Evolutionary conservation across 2,888 invertebrate genomes (phyloP).

Genomic region (Luffia ferchaultella): DNA sequence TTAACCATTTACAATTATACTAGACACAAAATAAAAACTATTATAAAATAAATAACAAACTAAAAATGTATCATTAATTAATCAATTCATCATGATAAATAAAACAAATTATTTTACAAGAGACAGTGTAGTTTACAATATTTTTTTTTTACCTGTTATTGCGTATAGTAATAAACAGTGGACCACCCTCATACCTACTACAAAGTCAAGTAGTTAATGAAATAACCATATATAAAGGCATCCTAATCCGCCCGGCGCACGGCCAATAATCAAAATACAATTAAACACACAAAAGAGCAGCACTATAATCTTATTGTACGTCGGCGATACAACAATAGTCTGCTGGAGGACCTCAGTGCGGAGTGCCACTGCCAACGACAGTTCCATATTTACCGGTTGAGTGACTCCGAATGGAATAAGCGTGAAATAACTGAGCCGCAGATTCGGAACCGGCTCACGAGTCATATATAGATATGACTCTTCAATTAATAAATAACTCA

Average conservation of each 20-base stretch:
- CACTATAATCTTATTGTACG: not conserved
- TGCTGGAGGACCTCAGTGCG: not conserved
- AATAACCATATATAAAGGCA: not conserved
- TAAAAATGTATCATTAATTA: too few relatives aligned
- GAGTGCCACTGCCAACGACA: constrained; percentile 31
- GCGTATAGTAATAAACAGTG: not conserved
- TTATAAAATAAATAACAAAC: too few relatives aligned
- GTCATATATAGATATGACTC: too few relatives aligned
- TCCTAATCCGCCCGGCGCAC: not conserved
- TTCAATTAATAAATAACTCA: too few relatives aligned
- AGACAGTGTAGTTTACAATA: too few relatives aligned
- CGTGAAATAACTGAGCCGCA: too few relatives aligned
- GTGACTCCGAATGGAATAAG: constrained; percentile 33
- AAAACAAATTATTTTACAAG: too few relatives aligned
- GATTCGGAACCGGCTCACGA: too few relatives aligned
- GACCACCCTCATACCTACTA: not conserved
- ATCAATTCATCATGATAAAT: too few relatives aligned
- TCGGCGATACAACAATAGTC: not conserved
- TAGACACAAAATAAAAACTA: too few relatives aligned
- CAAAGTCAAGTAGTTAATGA: not conserved
- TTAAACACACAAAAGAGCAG: not conserved
- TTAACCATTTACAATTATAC: too few relatives aligned
- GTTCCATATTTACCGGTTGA: constrained; percentile 54
- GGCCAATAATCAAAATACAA: not conserved
- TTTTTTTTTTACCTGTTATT: too few relatives aligned